Conservation (phyloP, 2,113 vertebrate species). For the Sprattus sprattus region DNA sequence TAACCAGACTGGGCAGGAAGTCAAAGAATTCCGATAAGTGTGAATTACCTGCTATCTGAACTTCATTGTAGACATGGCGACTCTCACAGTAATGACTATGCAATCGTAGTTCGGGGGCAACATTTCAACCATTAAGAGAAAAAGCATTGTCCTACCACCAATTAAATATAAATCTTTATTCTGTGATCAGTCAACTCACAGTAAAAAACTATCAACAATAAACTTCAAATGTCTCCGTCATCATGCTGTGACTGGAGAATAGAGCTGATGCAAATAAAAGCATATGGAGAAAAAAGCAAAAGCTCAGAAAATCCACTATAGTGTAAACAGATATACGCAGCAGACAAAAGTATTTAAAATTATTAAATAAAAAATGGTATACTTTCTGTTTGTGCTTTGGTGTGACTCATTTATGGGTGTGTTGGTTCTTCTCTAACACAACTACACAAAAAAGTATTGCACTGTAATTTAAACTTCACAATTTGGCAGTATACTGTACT, state of each 20-base stretch:
- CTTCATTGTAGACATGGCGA: neutral
- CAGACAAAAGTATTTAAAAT: neutral
- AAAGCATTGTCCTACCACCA: neutral
- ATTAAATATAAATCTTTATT: constrained; percentile 21
- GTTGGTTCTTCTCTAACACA: neutral
- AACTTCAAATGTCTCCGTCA: neutral
- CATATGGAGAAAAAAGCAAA: neutral
- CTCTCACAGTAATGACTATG: neutral
- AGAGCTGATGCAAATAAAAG: neutral
- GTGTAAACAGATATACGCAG: neutral
- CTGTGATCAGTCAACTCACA: neutral
- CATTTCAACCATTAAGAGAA: neutral
- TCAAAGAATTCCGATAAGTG: neutral
- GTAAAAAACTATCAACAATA: neutral
- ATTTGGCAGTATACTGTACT: neutral
- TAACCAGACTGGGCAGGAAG: too few species aligned
- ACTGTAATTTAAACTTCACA: neutral
- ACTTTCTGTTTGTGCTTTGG: neutral
- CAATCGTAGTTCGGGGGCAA: neutral
- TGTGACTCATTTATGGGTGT: neutral
- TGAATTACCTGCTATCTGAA: neutral
- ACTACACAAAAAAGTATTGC: neutral
- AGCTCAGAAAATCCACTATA: neutral
- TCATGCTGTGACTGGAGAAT: neutral
- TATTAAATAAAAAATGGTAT: neutral